These are phyloP conservation scores for Cyprinodon variegatus DNA, from an alignment of 2,113 vertebrate genomes.

Conservation along the genomic window DNA sequence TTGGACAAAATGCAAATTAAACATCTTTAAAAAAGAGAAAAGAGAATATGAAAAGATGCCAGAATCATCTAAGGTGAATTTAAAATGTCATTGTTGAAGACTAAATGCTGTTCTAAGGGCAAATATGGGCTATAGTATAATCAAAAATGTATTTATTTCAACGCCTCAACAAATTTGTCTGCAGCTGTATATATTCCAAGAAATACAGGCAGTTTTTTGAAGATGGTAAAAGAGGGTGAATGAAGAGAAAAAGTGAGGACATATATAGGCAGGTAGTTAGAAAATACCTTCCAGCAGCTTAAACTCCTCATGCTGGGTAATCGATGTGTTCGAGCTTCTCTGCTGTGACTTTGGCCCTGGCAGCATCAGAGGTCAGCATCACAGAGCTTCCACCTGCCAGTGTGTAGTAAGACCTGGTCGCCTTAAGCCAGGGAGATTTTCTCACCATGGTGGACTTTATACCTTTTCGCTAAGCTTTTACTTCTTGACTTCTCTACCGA, in stretches of 20 bases:
- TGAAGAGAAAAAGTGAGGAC: not conserved
- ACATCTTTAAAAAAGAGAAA: too few relatives aligned
- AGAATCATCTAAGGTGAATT: too few relatives aligned
- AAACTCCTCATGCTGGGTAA: constrained; percentile 40
- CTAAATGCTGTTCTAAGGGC: too few relatives aligned
- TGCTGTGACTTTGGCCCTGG: constrained; percentile 44
- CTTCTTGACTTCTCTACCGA: constrained; percentile 45
- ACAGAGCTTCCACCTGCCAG: constrained; percentile 26
- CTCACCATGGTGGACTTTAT: constrained; percentile 54
- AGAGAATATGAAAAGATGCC: too few relatives aligned
- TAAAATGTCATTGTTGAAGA: too few relatives aligned
- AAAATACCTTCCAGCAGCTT: not conserved
- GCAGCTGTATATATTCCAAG: not conserved
- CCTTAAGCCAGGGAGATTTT: constrained; percentile 65
- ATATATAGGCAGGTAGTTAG: constrained; percentile 6
- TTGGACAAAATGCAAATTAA: not conserved
- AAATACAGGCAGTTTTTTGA: too few relatives aligned
- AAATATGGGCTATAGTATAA: not conserved
- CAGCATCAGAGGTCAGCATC: constrained; percentile 33
- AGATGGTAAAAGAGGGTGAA: constrained; percentile 13
- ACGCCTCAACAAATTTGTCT: not conserved
- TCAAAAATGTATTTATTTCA: not conserved
- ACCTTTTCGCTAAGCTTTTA: constrained; percentile 68
- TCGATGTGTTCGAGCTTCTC: constrained; percentile 65
- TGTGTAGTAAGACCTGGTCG: constrained; percentile 35